These are phyloP conservation scores for Lasaia peninsularis DNA, from an alignment of 1,140 invertebrate species.

Conservation along the genomic window DNA sequence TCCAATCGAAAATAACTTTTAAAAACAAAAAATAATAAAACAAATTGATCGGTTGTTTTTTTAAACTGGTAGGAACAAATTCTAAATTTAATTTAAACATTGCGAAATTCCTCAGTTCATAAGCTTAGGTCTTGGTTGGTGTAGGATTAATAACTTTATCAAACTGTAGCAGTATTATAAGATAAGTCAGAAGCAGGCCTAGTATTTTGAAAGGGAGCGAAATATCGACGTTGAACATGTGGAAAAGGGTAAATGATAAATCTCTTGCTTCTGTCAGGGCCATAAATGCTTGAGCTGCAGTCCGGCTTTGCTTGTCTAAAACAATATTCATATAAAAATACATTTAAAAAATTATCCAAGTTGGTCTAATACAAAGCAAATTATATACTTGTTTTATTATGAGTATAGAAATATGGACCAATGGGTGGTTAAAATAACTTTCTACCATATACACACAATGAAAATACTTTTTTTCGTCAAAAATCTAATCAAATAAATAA, in stretches of 20 bases:
- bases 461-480: no score
- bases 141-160: conserved; percentile 49
- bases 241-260: conserved; percentile 52
- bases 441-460: no score
- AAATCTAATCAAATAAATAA: no score
- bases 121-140: neutral
- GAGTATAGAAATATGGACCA: no score
- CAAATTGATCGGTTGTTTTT: no score
- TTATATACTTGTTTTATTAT: no score
- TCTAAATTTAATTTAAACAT: neutral
- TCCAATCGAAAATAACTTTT: no score
- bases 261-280: conserved; percentile 47
- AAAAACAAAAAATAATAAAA: no score
- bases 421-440: no score
- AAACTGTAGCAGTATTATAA: conserved; percentile 59
- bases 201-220: conserved; percentile 57
- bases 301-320: conserved; percentile 47
- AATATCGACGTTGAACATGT: conserved; percentile 55
- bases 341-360: no score
- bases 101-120: neutral
- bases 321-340: neutral
- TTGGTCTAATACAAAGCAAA: no score
- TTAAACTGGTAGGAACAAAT: no score
- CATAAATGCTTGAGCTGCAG: conserved; percentile 42
- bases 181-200: conserved; percentile 49